Conservation (phyloP, 2,888 invertebrate species). For the Cyrtodaria siliqua region DNA sequence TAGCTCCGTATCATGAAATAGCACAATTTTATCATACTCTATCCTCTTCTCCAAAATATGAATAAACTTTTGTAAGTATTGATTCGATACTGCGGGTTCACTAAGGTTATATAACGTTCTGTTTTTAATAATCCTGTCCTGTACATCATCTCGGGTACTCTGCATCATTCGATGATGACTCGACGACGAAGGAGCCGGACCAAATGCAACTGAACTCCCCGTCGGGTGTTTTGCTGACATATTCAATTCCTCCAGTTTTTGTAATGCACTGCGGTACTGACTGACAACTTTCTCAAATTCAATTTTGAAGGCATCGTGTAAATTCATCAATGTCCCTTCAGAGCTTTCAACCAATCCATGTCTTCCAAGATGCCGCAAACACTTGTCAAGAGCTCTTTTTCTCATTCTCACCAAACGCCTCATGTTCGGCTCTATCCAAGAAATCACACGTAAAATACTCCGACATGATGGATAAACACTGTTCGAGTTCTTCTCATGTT, state of each 20-base stretch:
- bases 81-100: slow-evolving; percentile 92
- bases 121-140: slow-evolving; percentile 96
- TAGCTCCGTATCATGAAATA: slow-evolving; percentile 89
- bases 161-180: slow-evolving; percentile 96
- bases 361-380: slow-evolving; percentile 94
- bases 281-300: slow-evolving; percentile 94
- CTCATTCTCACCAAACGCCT: slow-evolving; percentile 90
- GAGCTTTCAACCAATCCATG: slow-evolving; percentile 92
- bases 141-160: slow-evolving; percentile 94
- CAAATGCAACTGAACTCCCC: slow-evolving; percentile 86
- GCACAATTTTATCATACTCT: slow-evolving; percentile 95
- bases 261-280: slow-evolving; percentile 94
- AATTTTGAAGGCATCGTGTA: slow-evolving; percentile 92
- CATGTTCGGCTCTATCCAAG: slow-evolving; percentile 87
- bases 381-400: slow-evolving; percentile 92
- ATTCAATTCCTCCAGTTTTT: slow-evolving; percentile 90
- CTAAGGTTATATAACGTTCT: slow-evolving; percentile 92
- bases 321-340: slow-evolving; percentile 89
- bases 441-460: slow-evolving; percentile 85
- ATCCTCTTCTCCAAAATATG: slow-evolving; percentile 91
- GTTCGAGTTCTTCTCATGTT: slow-evolving; percentile 73
- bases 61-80: slow-evolving; percentile 92
- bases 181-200: slow-evolving; percentile 91
- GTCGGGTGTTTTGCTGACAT: slow-evolving; percentile 81
- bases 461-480: slow-evolving; percentile 75